These are phyloP conservation scores for Takifugu rubripes DNA, from an alignment of 2,797 vertebrate species.

Conservation along the genomic window DNA sequence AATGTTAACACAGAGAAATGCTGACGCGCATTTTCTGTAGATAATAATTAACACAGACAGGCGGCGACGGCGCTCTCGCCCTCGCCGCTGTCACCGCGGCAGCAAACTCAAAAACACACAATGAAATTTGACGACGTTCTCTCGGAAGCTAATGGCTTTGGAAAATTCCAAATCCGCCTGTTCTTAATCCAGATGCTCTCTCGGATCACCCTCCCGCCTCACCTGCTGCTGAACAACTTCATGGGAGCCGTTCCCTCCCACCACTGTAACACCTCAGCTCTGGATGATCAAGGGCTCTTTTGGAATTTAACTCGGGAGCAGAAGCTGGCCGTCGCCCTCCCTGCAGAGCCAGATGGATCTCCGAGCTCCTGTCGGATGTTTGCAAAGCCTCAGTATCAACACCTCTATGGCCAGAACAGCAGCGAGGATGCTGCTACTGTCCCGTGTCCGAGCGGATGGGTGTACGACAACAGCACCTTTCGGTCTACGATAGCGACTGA, in stretches of 20 bases:
- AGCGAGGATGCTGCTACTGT: slow-evolving; percentile 31
- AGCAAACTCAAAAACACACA: neutral
- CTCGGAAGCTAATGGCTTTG: neutral
- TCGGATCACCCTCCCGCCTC: slow-evolving; percentile 79
- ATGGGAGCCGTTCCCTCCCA: slow-evolving; percentile 83
- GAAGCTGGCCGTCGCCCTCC: slow-evolving; percentile 73
- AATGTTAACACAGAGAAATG: no score
- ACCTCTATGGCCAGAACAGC: slow-evolving; percentile 49
- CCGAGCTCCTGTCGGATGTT: slow-evolving; percentile 83
- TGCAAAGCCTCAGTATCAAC: slow-evolving; percentile 59
- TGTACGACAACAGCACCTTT: slow-evolving; percentile 84
- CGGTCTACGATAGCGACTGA: slow-evolving; percentile 84
- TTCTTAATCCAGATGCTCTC: slow-evolving; percentile 75
- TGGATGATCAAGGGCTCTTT: slow-evolving; percentile 57
- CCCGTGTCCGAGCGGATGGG: slow-evolving; percentile 84
- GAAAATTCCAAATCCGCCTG: slow-evolving; percentile 74
- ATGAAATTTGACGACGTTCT: slow-evolving; percentile 1
- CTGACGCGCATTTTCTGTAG: no score
- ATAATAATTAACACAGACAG: no score
- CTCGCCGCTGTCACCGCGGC: no score
- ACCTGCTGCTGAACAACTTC: slow-evolving; percentile 89
- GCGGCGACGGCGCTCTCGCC: no score
- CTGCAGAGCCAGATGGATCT: slow-evolving; percentile 71
- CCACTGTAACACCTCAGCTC: slow-evolving; percentile 74
- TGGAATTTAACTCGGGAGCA: slow-evolving; percentile 78